phyloP scores from a whole-genome alignment of 2,797 vertebrate species.

The Lagorchestes hirsutus region DNA sequence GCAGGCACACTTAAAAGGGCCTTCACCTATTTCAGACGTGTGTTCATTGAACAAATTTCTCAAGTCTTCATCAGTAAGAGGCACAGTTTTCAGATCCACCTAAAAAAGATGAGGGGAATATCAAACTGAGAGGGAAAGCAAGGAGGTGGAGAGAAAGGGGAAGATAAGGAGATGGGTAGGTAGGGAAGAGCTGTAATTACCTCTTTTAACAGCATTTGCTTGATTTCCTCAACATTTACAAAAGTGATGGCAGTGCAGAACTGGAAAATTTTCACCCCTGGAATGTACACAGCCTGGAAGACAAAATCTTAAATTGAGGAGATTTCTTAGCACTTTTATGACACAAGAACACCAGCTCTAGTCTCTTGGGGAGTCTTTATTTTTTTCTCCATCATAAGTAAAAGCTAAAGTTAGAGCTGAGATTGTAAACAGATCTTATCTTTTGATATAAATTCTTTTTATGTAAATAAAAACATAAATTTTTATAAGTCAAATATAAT shows the following conservation, averaged over 20 bases:
- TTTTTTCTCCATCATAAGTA: background rate
- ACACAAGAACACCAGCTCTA: background rate
- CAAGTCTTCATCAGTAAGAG: conserved; percentile 78
- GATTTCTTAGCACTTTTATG: background rate
- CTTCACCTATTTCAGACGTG: background rate
- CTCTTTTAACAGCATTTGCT: conserved; percentile 76
- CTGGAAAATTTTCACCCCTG: conserved; percentile 83
- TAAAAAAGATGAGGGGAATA: conserved; percentile 67
- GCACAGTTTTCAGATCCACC: conserved; percentile 75
- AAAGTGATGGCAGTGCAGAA: conserved; percentile 83
- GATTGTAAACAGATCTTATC: background rate
- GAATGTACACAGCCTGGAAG: conserved; percentile 71
- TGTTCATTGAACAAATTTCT: conserved; percentile 58
- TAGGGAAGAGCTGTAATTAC: conserved; percentile 57
- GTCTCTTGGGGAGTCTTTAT: background rate
- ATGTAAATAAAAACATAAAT: no score
- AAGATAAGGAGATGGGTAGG: background rate
- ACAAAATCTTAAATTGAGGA: background rate
- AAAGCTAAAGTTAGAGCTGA: background rate
- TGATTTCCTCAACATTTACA: conserved; percentile 80
- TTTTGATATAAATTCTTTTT: background rate
- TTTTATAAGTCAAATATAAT: no score
- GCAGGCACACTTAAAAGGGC: conserved; percentile 70
- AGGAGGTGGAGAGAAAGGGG: no score
- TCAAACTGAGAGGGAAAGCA: background rate